Percentiles rank a stretch among this genome's conserved stretches.
phyloP scores from a whole-genome alignment of 2,113 vertebrate species.

The Sceloporus tristichus region DNA sequence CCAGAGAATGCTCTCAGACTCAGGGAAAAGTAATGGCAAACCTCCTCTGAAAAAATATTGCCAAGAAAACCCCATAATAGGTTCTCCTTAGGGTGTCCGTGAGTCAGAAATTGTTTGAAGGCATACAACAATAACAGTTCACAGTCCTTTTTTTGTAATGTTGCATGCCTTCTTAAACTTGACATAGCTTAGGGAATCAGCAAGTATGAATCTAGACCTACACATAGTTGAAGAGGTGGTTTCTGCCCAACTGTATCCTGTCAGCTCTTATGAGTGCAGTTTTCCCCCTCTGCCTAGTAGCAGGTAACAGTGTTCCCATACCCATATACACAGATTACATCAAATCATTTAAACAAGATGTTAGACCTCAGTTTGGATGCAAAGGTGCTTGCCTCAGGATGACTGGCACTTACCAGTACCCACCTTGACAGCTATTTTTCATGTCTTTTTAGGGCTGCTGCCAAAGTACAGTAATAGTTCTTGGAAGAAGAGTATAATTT shows the following conservation, averaged over 20 bases:
- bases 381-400: constrained; percentile 41
- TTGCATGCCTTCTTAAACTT: too few species aligned
- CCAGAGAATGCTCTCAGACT: too few species aligned
- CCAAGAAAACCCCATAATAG: too few species aligned
- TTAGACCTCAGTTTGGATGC: constrained; percentile 46
- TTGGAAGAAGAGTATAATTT: not conserved
- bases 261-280: not conserved
- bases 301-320: not conserved
- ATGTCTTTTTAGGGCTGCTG: constrained; percentile 2
- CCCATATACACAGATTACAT: constrained; percentile 28
- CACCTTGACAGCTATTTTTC: constrained; percentile 14
- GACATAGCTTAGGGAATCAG: too few species aligned
- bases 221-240: not conserved
- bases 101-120: too few species aligned
- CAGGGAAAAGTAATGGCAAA: too few species aligned
- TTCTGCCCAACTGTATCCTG: not conserved
- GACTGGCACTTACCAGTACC: constrained; percentile 8
- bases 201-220: too few species aligned
- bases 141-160: too few species aligned
- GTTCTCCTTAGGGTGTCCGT: too few species aligned
- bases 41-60: too few species aligned
- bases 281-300: not conserved
- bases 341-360: constrained; percentile 39
- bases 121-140: too few species aligned
- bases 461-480: not conserved